Conservation (phyloP, 2,888 invertebrate genomes). For the Epinotia bilunana region DNA sequence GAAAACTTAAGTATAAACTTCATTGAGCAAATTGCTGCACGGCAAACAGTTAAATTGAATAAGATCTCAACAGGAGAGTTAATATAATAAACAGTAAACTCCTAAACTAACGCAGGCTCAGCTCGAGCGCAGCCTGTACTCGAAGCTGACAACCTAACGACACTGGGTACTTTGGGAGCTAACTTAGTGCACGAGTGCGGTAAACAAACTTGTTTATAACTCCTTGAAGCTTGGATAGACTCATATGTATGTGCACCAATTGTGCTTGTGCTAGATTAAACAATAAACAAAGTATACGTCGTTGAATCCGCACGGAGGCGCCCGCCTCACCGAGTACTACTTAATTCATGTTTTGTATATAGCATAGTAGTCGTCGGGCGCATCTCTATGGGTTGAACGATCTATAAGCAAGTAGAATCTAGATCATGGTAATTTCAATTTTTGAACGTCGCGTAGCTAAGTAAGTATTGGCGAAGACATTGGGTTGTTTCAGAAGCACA, state of each 20-base stretch:
- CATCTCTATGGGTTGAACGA: too few species aligned
- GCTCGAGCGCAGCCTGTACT: conserved; percentile 6
- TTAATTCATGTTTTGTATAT: too few species aligned
- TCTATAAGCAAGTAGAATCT: too few species aligned
- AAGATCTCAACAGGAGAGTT: not conserved
- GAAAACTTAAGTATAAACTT: not conserved
- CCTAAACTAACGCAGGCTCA: not conserved
- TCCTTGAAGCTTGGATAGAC: not conserved
- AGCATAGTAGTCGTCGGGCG: too few species aligned
- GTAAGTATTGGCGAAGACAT: too few species aligned
- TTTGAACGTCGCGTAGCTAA: too few species aligned
- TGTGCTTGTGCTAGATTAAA: conserved; percentile 6
- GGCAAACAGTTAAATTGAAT: not conserved
- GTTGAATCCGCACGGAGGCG: not conserved
- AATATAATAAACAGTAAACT: conserved; percentile 18
- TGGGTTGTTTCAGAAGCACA: too few species aligned
- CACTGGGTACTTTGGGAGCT: not conserved
- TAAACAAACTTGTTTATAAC: conserved; percentile 30
- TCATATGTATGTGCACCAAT: not conserved
- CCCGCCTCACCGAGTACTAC: not conserved
- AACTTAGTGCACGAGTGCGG: conserved; percentile 1
- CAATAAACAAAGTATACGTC: not conserved
- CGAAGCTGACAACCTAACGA: conserved; percentile 4
- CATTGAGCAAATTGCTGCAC: not conserved
- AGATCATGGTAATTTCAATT: too few species aligned